Conservation (phyloP, 2,113 vertebrate genomes). For the Crotalus helleri region DNA sequence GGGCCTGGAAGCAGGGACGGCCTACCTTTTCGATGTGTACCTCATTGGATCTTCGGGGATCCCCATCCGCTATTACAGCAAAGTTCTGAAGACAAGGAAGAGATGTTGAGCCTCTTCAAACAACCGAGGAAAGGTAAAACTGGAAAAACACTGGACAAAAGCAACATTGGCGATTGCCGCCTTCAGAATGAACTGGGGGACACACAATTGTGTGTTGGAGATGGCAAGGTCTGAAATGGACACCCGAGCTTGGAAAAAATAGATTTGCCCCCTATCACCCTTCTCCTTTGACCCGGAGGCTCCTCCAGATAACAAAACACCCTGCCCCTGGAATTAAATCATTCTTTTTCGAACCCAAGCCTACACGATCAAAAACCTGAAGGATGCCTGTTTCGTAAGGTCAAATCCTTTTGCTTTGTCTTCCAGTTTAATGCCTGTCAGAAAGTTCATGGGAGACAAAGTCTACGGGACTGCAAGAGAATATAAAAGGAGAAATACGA, state of each 20-base stretch:
- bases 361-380: background rate
- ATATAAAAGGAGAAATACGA: no score
- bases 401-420: background rate
- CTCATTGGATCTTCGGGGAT: slow-evolving; percentile 85
- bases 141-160: background rate
- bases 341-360: rapidly evolving
- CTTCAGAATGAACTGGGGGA: background rate
- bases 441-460: background rate
- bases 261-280: background rate
- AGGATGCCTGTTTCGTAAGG: background rate
- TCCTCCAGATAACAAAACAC: background rate
- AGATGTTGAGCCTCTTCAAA: slow-evolving; percentile 73
- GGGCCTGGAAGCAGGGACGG: slow-evolving; percentile 74
- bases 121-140: background rate
- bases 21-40: slow-evolving; percentile 87
- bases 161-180: background rate
- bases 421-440: background rate
- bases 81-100: slow-evolving; percentile 83
- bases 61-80: slow-evolving; percentile 84
- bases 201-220: background rate
- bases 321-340: background rate
- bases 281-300: background rate
- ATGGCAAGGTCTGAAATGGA: rapidly evolving
- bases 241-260: background rate
- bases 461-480: no score